phyloP scores from a whole-genome alignment of 2,888 invertebrate species.

The Trichacis sp. region DNA sequence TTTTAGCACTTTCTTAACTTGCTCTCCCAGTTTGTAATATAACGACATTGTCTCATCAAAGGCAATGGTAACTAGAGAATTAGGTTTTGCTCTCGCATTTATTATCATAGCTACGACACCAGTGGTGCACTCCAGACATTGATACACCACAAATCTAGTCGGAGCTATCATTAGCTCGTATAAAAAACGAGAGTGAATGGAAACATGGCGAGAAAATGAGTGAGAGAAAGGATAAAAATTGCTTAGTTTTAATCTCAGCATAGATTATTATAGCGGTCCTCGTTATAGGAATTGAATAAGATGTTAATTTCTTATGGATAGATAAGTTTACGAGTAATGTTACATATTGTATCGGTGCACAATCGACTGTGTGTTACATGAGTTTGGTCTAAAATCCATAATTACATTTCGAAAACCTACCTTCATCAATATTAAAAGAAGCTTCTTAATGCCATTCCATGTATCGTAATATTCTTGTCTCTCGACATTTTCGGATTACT shows the following conservation, averaged over 20 bases:
- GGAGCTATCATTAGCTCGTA: constrained; percentile 37
- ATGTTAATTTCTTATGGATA: constrained; percentile 52
- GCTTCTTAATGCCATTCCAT: constrained; percentile 39
- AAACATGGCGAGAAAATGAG: constrained; percentile 18
- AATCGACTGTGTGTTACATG: constrained; percentile 53
- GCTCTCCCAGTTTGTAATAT: constrained; percentile 31
- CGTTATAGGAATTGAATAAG: constrained; percentile 59
- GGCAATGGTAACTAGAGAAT: constrained; percentile 14
- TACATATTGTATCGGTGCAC: constrained; percentile 56
- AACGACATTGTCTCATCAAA: constrained; percentile 17
- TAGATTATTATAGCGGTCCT: constrained; percentile 42
- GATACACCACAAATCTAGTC: constrained; percentile 42
- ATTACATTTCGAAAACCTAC: constrained; percentile 30
- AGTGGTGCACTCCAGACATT: constrained; percentile 38
- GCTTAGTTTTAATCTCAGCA: constrained; percentile 45
- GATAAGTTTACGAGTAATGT: constrained; percentile 51
- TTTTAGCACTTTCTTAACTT: constrained; percentile 20
- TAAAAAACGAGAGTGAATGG: constrained; percentile 7
- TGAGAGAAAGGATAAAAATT: too few relatives aligned
- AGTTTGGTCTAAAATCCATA: constrained; percentile 60
- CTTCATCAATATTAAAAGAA: constrained; percentile 28
- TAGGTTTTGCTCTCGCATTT: constrained; percentile 29
- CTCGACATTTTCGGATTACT: constrained; percentile 28
- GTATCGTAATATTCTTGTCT: constrained; percentile 39
- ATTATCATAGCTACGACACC: constrained; percentile 16